These are phyloP conservation scores for Tarsius wallacei DNA, from an alignment of 2,797 vertebrate genomes.

Conservation along the genomic window DNA sequence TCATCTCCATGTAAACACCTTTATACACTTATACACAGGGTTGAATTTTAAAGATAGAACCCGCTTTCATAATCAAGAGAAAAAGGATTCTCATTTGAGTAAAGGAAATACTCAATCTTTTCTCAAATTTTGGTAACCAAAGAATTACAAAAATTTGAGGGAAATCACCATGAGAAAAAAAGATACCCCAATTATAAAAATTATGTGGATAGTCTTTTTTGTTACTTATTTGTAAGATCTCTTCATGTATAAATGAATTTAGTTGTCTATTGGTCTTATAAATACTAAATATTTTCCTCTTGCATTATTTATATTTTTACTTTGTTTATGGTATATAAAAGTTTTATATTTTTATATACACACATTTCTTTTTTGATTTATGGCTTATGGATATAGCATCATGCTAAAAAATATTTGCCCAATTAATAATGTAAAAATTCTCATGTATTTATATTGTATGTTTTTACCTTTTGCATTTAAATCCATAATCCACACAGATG, in stretches of 20 bases:
- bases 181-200: not conserved
- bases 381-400: not conserved
- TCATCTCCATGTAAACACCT: not conserved
- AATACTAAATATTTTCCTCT: not conserved
- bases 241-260: not conserved
- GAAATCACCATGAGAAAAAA: not conserved
- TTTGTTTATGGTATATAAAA: not conserved
- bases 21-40: fast-evolving
- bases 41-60: not conserved
- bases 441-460: not conserved
- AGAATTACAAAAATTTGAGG: not conserved
- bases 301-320: not conserved
- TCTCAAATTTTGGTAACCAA: not conserved
- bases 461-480: not conserved
- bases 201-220: not conserved
- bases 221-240: not conserved
- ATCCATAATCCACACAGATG: not conserved
- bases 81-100: not conserved
- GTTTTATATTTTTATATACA: not conserved
- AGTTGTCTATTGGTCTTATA: not conserved
- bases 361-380: not conserved
- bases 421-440: not conserved
- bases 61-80: not conserved
- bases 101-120: not conserved
- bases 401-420: not conserved